Conservation (phyloP, 2,888 invertebrate species). For the Eristalis pertinax region DNA sequence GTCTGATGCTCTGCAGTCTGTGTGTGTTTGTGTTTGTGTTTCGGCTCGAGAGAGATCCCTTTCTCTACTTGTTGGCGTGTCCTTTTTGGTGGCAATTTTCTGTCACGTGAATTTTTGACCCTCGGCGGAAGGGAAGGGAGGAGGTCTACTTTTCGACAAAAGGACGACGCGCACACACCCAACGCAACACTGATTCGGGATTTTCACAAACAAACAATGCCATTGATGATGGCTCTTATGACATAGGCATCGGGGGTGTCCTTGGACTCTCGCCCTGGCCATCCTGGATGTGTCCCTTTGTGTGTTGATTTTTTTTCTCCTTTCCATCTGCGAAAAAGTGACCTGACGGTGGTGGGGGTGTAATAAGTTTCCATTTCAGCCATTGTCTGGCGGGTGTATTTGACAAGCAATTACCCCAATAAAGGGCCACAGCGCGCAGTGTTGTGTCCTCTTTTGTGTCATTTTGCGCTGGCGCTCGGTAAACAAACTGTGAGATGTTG, state of each 20-base stretch:
- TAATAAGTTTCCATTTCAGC: slow-evolving; percentile 54
- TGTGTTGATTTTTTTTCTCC: not conserved
- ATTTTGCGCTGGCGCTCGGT: slow-evolving; percentile 16
- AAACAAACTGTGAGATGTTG: slow-evolving; percentile 30
- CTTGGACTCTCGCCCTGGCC: slow-evolving; percentile 14
- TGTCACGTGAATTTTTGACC: slow-evolving; percentile 47
- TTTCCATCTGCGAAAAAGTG: not conserved
- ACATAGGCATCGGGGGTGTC: slow-evolving; percentile 43
- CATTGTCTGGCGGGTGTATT: slow-evolving; percentile 58
- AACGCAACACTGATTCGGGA: not conserved
- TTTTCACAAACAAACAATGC: slow-evolving; percentile 35
- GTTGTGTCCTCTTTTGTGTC: slow-evolving; percentile 35
- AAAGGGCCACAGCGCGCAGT: slow-evolving; percentile 1
- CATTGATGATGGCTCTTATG: slow-evolving; percentile 57
- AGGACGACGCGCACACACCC: not conserved
- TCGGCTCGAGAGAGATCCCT: not conserved
- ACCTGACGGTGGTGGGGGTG: slow-evolving; percentile 6
- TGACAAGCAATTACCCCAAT: slow-evolving; percentile 67
- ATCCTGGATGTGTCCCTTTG: slow-evolving; percentile 1
- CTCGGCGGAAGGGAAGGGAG: not conserved
- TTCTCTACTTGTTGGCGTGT: not conserved
- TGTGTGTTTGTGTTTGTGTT: not conserved
- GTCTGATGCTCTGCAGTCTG: too few relatives aligned
- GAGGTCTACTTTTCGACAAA: slow-evolving; percentile 35
- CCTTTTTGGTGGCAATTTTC: slow-evolving; percentile 44